Evolutionary conservation across 1,140 invertebrate species (phyloP).

Genomic region (Drosophila neocordata): DNA sequence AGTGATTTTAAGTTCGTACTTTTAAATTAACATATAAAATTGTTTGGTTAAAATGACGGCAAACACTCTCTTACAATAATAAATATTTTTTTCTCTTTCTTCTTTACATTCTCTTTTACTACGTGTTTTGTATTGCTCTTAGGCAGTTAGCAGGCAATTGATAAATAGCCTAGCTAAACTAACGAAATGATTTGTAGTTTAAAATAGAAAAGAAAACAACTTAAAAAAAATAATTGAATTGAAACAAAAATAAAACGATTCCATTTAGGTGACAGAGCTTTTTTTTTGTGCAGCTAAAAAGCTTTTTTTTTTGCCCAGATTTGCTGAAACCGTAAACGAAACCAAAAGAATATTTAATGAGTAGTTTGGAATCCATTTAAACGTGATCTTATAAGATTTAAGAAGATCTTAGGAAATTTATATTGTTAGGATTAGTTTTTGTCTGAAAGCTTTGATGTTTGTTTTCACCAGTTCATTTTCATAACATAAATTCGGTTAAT

Average conservation of each 20-base stretch:
- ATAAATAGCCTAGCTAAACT: slow-evolving; percentile 13
- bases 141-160: slow-evolving; percentile 4
- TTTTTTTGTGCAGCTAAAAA: slow-evolving; percentile 5
- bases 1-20: slow-evolving; percentile 27
- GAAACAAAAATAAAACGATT: slow-evolving; percentile 3
- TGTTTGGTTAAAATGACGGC: slow-evolving; percentile 32
- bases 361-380: too few relatives aligned
- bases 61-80: neutral
- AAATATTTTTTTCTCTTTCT: neutral
- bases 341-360: too few relatives aligned
- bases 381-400: too few relatives aligned
- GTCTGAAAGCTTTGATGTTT: too few relatives aligned
- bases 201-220: slow-evolving; percentile 4
- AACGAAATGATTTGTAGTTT: neutral
- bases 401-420: too few relatives aligned
- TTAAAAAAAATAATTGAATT: neutral
- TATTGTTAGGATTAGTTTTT: too few relatives aligned
- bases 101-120: neutral
- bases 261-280: slow-evolving; percentile 2
- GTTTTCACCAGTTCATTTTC: too few relatives aligned
- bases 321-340: neutral
- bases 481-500: too few relatives aligned
- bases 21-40: slow-evolving; percentile 68
- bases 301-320: slow-evolving; percentile 18
- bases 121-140: neutral